Conservation (phyloP, 2,888 invertebrate genomes). For the Deilephila porcellus region DNA sequence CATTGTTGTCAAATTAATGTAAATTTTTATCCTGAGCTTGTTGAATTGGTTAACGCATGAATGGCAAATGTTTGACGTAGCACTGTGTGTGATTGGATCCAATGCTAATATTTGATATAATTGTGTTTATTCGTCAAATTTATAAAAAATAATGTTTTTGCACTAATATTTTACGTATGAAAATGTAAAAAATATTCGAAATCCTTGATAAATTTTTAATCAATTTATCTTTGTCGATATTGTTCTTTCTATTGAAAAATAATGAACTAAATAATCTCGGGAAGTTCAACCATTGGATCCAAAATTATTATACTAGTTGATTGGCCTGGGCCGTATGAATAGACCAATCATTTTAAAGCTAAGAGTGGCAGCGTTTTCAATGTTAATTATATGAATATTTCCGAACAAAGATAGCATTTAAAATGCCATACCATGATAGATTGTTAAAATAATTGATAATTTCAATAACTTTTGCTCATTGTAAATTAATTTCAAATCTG, state of each 20-base stretch:
- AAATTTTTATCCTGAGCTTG: slow-evolving; percentile 53
- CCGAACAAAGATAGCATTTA: slow-evolving; percentile 31
- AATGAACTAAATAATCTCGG: slow-evolving; percentile 1
- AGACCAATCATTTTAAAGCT: slow-evolving; percentile 4
- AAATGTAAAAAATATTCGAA: not conserved
- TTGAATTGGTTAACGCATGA: slow-evolving; percentile 40
- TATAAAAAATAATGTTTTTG: not conserved
- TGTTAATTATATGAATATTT: slow-evolving; percentile 1
- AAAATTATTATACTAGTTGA: not conserved
- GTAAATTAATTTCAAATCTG: slow-evolving; percentile 33
- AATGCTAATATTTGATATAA: slow-evolving; percentile 35
- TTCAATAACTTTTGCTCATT: slow-evolving; percentile 50
- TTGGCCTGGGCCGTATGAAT: slow-evolving; percentile 14
- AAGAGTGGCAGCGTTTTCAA: not conserved
- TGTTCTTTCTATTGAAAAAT: slow-evolving; percentile 4
- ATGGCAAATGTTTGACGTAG: slow-evolving; percentile 16
- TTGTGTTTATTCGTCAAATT: slow-evolving; percentile 13
- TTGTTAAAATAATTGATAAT: too few relatives aligned
- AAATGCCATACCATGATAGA: not conserved
- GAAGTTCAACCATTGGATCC: slow-evolving; percentile 3
- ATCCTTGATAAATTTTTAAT: not conserved
- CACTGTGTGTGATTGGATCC: slow-evolving; percentile 36
- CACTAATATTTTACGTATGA: slow-evolving; percentile 7
- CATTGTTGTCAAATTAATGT: slow-evolving; percentile 76
- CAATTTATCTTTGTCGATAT: not conserved